A percentile compares a stretch with the other conserved stretches of the same genome.
These are phyloP conservation scores for Xenopus petersii DNA, from an alignment of 2,797 vertebrate species.

Conservation along the genomic window DNA sequence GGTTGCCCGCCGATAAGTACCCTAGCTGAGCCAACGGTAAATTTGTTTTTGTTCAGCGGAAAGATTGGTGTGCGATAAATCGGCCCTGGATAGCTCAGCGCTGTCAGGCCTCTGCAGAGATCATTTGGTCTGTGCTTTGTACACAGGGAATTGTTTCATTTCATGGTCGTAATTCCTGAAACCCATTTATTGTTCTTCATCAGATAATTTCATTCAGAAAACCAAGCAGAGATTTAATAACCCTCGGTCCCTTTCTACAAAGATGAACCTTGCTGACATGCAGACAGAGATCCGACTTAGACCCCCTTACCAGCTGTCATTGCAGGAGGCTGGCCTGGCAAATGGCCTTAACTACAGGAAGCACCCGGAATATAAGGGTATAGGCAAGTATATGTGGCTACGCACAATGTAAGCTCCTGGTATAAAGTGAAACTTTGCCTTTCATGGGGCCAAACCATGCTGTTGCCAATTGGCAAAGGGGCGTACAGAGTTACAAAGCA, in stretches of 20 bases:
- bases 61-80: slow-evolving; percentile 3
- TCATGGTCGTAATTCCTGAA: neutral
- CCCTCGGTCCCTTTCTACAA: slow-evolving; percentile 92
- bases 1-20: slow-evolving; percentile 6
- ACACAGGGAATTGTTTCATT: neutral
- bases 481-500: too few species aligned
- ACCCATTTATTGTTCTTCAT: slow-evolving; percentile 2
- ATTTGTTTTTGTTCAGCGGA: slow-evolving; percentile 4
- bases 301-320: slow-evolving; percentile 87
- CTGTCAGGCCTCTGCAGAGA: neutral
- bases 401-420: too few species aligned
- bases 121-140: neutral
- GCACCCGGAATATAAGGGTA: slow-evolving; percentile 79
- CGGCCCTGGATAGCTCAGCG: too few species aligned
- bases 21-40: neutral
- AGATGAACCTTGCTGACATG: slow-evolving; percentile 95
- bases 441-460: too few species aligned
- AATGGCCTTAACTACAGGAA: slow-evolving; percentile 76
- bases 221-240: slow-evolving; percentile 81
- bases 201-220: slow-evolving; percentile 94
- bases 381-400: slow-evolving; percentile 67
- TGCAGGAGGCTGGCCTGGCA: slow-evolving; percentile 78
- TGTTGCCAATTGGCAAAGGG: too few species aligned
- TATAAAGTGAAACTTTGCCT: too few species aligned
- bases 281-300: slow-evolving; percentile 94